phyloP scores from a whole-genome alignment of 2,888 invertebrate species.

The Pocota personata region DNA sequence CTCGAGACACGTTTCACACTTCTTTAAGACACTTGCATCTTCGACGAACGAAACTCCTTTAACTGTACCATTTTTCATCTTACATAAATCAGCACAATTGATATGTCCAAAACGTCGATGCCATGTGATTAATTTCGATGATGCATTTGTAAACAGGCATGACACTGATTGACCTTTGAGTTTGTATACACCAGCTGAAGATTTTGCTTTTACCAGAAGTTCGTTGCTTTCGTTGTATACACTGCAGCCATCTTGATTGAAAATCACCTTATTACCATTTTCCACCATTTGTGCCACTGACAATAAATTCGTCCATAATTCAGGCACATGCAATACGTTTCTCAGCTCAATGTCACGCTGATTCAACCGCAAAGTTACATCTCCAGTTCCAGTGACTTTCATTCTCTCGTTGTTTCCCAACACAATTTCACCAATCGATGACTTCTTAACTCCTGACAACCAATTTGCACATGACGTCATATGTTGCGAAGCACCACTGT shows the following conservation, averaged over 20 bases:
- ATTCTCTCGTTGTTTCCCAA: background rate
- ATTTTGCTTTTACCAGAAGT: no score
- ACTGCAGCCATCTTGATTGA: no score
- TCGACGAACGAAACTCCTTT: no score
- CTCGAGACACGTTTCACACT: background rate
- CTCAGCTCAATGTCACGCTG: background rate
- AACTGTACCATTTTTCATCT: background rate
- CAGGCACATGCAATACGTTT: no score
- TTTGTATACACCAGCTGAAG: background rate
- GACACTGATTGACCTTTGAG: background rate
- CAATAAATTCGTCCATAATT: no score
- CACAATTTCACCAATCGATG: background rate
- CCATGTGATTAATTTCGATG: background rate
- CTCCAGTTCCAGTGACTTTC: no score
- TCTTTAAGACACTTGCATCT: no score
- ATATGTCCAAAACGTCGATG: conserved; percentile 2
- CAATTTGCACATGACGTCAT: background rate
- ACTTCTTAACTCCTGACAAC: background rate
- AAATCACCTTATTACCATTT: no score
- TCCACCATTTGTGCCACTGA: no score
- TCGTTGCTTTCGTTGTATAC: no score
- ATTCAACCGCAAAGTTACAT: background rate
- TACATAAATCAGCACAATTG: no score
- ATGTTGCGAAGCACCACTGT: no score
- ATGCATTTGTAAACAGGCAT: background rate